Evolutionary conservation across 1,140 invertebrate genomes (phyloP).

Genomic region (Pinna nobilis): DNA sequence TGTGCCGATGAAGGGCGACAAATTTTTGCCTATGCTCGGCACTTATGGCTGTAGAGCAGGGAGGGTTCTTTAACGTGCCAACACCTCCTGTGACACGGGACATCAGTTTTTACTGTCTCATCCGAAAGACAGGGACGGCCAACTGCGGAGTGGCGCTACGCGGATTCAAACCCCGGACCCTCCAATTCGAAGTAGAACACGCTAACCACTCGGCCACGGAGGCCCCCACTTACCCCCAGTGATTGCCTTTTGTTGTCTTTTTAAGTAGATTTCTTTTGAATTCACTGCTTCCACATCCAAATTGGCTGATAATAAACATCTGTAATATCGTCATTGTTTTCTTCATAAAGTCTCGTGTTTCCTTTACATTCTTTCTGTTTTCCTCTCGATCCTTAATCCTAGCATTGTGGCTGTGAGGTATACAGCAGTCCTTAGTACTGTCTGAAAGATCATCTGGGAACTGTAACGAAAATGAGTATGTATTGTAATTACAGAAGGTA

Average conservation of each 20-base stretch:
- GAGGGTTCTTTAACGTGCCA: no score
- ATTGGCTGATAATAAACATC: slow-evolving; percentile 93
- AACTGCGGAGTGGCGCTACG: no score
- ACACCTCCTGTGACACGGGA: no score
- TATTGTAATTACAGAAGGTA: no score
- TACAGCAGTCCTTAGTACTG: slow-evolving; percentile 22
- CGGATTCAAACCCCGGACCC: no score
- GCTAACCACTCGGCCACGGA: no score
- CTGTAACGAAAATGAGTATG: background rate
- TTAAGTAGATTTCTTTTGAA: slow-evolving; percentile 91
- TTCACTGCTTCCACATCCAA: slow-evolving; percentile 85
- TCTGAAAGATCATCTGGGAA: slow-evolving; percentile 28
- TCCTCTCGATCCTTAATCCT: slow-evolving; percentile 5
- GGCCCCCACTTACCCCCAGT: slow-evolving; percentile 95
- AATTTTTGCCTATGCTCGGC: no score
- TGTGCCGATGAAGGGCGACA: no score
- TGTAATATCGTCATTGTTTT: slow-evolving; percentile 91
- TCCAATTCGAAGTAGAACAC: no score
- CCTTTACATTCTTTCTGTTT: slow-evolving; percentile 29
- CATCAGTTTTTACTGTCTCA: no score
- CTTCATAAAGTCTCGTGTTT: slow-evolving; percentile 77
- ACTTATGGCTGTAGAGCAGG: no score
- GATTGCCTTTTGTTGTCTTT: slow-evolving; percentile 88
- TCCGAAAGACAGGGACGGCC: no score
- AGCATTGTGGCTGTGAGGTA: background rate